Base-by-base conservation (phyloP, 2,113 vertebrate species). In the Zonotrichia leucophrys region DNA sequence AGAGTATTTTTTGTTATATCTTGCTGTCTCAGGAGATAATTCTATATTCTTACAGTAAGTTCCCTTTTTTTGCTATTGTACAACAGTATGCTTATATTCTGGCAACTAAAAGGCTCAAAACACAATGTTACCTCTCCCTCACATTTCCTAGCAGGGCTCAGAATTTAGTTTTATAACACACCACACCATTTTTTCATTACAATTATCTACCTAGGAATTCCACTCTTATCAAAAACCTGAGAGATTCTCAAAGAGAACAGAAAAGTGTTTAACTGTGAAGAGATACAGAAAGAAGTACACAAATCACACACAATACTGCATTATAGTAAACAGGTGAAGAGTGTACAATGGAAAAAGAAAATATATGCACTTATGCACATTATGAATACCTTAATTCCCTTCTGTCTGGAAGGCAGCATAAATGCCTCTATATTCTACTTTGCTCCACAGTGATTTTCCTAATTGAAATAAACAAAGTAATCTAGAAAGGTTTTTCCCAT, bases 151-250 rank as follows among this genome's bases (percentile, higher is more conserved):
- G 70, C 59, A 56, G 83, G 82, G 52, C 87, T 93, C 86, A 87
- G 87, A 94, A 88, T 92, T 95, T 46, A 90, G 85, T 92, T 96
- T 92, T 42, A 31, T 72, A 95, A 91, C 63, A 69, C 33, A 83
- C 50, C 24, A 4, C 7, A 74, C 35, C 25, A 79, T 73, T 92
- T 95, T 95, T 93, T 89, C 85, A 91, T 77, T 93, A 72, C 74
- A 52, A 70, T 37, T 93, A 64, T 46, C n/a, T 59, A 39, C 27
- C 37, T 49, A 73, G 62, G 44, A 95, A 94, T 37, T 94, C 86
- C 33, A 39, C 58, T 72, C 16, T 7, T 64, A 89, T 31, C 41
- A 90, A 94, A 96, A 92, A 55, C 62, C 52, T 47, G 68, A 50
- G 58, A 90, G 81, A 94, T 70, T 75, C 64, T 89, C 85, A 66